These are phyloP conservation scores for Cichlasoma orientale DNA, from an alignment of 2,797 vertebrate species.

Conservation along the genomic window DNA sequence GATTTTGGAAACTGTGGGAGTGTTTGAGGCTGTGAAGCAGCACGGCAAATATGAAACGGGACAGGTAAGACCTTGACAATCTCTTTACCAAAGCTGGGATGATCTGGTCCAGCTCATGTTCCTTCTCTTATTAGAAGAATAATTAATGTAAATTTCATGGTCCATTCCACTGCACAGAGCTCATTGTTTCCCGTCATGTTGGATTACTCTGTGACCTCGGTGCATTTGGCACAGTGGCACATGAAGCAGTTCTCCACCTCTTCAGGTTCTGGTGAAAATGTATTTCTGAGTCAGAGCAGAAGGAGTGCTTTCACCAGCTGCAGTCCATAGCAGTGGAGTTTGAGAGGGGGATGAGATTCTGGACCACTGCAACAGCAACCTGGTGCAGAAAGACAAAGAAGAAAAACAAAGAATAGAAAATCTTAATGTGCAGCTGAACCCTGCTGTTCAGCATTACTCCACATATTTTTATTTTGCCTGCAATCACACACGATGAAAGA, in stretches of 20 bases:
- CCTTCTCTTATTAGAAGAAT: background rate
- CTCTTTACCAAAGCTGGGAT: background rate
- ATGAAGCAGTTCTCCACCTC: background rate
- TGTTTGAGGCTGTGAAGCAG: constrained; percentile 95
- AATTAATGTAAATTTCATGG: background rate
- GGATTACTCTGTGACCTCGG: background rate
- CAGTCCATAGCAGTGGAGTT: background rate
- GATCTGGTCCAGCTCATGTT: background rate
- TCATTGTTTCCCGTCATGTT: background rate
- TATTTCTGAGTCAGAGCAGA: background rate
- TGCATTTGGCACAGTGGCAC: background rate
- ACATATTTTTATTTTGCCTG: background rate
- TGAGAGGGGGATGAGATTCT: background rate
- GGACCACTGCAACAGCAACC: background rate
- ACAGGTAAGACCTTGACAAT: constrained; percentile 82
- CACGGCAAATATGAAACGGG: constrained; percentile 98
- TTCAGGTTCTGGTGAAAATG: background rate
- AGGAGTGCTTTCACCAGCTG: too few species aligned
- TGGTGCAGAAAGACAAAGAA: too few species aligned
- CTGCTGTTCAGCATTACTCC: background rate
- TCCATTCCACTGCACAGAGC: background rate
- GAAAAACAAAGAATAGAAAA: background rate
- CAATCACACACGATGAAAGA: background rate
- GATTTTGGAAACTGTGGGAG: constrained; percentile 94
- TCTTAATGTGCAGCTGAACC: too few species aligned